Evolutionary conservation across 2,797 vertebrate genomes (phyloP).

Genomic region (Psittacula derbiana): DNA sequence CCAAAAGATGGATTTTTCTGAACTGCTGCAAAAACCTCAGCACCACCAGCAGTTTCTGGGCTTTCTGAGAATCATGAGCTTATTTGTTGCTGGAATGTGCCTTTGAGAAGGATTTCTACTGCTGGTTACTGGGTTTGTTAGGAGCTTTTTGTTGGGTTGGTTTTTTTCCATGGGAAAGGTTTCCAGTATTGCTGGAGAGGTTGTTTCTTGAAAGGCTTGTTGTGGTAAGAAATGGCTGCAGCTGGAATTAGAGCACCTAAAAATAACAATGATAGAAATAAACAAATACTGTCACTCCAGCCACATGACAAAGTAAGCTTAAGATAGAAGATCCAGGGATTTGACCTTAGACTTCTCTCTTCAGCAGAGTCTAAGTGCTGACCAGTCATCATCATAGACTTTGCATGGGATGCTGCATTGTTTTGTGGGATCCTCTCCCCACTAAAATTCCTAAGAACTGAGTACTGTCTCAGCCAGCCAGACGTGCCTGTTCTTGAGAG

Average conservation of each 20-base stretch:
- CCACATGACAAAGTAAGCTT: background rate
- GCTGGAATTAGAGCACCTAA: background rate
- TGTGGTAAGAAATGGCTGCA: background rate
- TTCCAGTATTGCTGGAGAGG: background rate
- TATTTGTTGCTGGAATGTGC: background rate
- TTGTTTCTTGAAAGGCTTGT: background rate
- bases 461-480: background rate
- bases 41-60: background rate
- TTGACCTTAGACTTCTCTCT: background rate
- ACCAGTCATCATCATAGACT: background rate
- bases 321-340: background rate
- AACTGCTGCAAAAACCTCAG: background rate
- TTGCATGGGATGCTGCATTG: rapidly evolving
- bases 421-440: background rate
- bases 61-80: background rate
- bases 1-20: background rate
- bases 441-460: background rate
- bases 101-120: background rate
- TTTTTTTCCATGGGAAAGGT: background rate
- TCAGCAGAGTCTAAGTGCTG: background rate
- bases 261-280: conserved; percentile 25
- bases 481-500: background rate
- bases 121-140: background rate
- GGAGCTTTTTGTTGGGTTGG: rapidly evolving
- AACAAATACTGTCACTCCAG: background rate